A percentile compares a stretch with the other conserved stretches of the same genome.
Evolutionary conservation across 2,113 vertebrate species (phyloP).

Genomic region (Gymnorhina tibicen): DNA sequence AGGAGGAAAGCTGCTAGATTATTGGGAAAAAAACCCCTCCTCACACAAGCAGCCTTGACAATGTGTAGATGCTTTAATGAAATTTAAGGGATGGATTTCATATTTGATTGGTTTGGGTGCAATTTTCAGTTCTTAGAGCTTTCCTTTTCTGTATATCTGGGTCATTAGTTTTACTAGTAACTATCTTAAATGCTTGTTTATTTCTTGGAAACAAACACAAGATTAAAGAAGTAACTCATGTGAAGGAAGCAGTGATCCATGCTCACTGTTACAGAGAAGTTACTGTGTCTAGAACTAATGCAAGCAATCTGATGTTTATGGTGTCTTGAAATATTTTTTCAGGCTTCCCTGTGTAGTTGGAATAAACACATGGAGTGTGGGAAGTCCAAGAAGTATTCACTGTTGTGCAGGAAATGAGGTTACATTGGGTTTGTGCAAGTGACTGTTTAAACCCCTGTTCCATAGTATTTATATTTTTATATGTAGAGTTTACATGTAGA

Average conservation of each 20-base stretch:
- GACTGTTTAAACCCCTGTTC: not conserved
- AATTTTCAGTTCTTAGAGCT: not conserved
- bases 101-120: not conserved
- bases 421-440: not conserved
- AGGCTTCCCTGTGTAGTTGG: not conserved
- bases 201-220: not conserved
- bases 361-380: not conserved
- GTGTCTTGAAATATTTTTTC: not conserved
- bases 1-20: not conserved
- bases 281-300: not conserved
- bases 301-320: not conserved
- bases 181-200: not conserved
- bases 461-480: not conserved
- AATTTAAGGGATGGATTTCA: not conserved
- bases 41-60: not conserved
- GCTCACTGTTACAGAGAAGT: not conserved
- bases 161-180: constrained; percentile 8
- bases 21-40: not conserved
- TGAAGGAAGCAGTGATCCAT: not conserved
- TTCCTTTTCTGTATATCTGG: not conserved
- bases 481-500: not conserved
- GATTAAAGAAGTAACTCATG: not conserved
- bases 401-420: not conserved
- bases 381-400: not conserved
- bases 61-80: not conserved